Base-by-base conservation (phyloP, 2,113 vertebrate species). In the Rhegmatorhina hoffmannsi region DNA sequence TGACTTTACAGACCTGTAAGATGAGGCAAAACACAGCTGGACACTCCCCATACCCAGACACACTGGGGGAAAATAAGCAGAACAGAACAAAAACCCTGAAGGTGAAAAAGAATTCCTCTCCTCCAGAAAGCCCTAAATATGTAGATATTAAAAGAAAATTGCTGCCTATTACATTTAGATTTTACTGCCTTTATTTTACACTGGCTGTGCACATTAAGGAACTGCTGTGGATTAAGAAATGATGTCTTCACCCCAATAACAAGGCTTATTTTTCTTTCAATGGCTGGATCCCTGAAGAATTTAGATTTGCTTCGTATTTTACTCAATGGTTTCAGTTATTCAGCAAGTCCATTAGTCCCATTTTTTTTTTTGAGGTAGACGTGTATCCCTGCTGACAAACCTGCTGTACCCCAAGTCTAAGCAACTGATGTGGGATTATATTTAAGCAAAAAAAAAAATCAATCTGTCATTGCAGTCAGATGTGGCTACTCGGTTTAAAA, bases 51-150 rank as follows among this genome's bases (percentile, higher is more conserved):
- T 24, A 58, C 8, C 25, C 64, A 59, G 60, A 38, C 43, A 84
- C 31, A 2, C n/a, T 12, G 6, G 2, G 38, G 28, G 25, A 34
- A 47, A 72, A 58, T 8, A 62, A 3, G 1, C 26, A 64, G 53
- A 47, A 10, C 15, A 77, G 7, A 38, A 11, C 53, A 52, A 74
- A 69, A 43, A 5, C 0, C 0, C 5, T 12, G 13, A 28, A 19
- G 2, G 26, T 19, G 44, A 46, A 58, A 64, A 87, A n/a, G 7
- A 58, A 66, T 6, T 7, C 21, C 7, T 20, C 40, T 23, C 7
- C 26, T 78, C n/a, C 64, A 64, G 19, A 79, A 79, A 72, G 49
- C 28, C 23, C 25, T 25, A 36, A 92, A 46, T 55, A 63, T 0
- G 3, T 10, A 23, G 1, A 49, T 50, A 75, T 66, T 12, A 34